Evolutionary conservation across 2,113 vertebrate genomes (phyloP).

Genomic region (Tor tambroides): DNA sequence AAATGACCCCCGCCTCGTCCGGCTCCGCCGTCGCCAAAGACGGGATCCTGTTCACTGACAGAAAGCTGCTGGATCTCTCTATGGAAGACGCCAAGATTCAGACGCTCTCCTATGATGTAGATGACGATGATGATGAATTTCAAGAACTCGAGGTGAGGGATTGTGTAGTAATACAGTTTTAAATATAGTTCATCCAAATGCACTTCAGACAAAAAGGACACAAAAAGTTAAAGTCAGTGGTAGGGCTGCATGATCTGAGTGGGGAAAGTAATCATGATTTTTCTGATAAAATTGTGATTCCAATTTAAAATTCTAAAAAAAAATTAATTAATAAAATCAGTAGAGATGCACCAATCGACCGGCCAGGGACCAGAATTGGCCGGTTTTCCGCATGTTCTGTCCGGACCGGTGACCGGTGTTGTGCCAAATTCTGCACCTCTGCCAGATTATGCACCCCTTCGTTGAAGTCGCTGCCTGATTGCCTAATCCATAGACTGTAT

Average conservation of each 20-base stretch:
- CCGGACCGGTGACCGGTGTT: no score
- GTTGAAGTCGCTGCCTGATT: no score
- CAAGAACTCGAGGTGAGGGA: constrained; percentile 91
- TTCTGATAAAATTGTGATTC: background rate
- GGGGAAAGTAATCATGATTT: background rate
- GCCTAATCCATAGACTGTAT: no score
- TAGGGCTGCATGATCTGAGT: background rate
- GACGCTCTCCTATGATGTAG: constrained; percentile 88
- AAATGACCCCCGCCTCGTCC: constrained; percentile 74
- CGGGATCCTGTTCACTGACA: constrained; percentile 79
- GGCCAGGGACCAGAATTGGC: no score
- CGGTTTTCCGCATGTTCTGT: no score
- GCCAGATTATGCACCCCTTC: no score
- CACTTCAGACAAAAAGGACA: no score
- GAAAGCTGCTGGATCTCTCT: constrained; percentile 85
- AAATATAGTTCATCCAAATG: background rate
- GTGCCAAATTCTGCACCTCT: no score
- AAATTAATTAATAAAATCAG: no score
- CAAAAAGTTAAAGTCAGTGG: no score
- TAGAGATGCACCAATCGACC: no score
- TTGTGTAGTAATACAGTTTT: background rate
- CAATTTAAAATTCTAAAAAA: background rate
- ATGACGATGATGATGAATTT: constrained; percentile 90
- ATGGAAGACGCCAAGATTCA: constrained; percentile 87
- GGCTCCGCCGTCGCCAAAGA: constrained; percentile 80